A percentile compares a stretch with the other conserved stretches of the same genome.
phyloP scores from a whole-genome alignment of 2,888 invertebrate genomes.

The Vesta saturnalis region DNA sequence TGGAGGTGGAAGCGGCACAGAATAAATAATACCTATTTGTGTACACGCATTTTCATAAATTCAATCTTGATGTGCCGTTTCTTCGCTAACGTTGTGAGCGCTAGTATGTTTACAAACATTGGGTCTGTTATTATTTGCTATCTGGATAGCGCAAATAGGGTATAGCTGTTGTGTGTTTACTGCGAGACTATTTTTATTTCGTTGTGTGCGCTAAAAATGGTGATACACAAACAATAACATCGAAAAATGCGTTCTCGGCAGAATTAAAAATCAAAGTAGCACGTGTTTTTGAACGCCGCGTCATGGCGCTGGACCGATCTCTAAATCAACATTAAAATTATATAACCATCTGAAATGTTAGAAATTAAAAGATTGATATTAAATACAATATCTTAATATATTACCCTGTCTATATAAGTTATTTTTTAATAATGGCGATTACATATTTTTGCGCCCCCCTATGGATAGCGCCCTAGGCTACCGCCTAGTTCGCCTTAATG shows the following conservation, averaged over 20 bases:
- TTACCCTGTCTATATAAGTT: not conserved
- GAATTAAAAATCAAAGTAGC: too few species aligned
- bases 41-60: not conserved
- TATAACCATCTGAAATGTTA: not conserved
- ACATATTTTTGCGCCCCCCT: too few species aligned
- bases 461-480: too few species aligned
- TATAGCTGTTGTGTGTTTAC: not conserved
- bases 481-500: too few species aligned
- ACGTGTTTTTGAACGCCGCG: not conserved
- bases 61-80: not conserved
- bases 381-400: not conserved
- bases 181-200: too few species aligned
- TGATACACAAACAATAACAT: too few species aligned
- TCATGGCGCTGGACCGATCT: conserved; percentile 5
- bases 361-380: not conserved
- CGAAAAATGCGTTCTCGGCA: too few species aligned
- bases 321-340: conserved; percentile 3
- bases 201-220: too few species aligned
- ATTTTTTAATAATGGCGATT: not conserved
- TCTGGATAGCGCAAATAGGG: conserved; percentile 1
- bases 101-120: not conserved
- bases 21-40: not conserved
- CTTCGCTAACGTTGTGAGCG: not conserved
- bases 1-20: not conserved
- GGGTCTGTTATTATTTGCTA: not conserved